Percentiles rank a stretch among this genome's conserved stretches.
These are phyloP conservation scores for Echinops telfairi DNA, from an alignment of 2,113 vertebrate species.

Conservation along the genomic window DNA sequence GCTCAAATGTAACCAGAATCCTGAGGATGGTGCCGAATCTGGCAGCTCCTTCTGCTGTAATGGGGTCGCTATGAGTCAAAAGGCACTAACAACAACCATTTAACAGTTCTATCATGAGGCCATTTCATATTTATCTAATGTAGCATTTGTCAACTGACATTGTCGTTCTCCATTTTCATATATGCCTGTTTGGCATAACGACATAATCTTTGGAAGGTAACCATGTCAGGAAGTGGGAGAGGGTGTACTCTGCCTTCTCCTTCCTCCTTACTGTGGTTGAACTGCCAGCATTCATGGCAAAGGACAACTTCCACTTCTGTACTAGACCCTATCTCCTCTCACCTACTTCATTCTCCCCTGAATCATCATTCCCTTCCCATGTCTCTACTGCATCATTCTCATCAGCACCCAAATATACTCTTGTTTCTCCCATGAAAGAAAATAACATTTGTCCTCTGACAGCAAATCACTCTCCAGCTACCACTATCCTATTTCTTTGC, in stretches of 20 bases:
- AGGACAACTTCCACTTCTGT: background rate
- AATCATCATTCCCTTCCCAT: background rate
- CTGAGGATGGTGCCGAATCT: no score
- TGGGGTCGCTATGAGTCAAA: no score
- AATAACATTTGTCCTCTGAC: slow-evolving; percentile 15
- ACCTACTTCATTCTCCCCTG: background rate
- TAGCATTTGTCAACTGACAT: no score
- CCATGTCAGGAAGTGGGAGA: no score
- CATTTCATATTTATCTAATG: no score
- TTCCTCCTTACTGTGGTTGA: background rate
- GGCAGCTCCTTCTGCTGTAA: no score
- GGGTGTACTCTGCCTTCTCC: background rate
- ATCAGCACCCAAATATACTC: background rate
- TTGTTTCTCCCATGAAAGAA: background rate
- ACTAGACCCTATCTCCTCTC: background rate
- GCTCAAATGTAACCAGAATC: no score
- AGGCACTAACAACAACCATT: no score
- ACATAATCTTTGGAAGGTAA: no score
- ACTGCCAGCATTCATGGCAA: background rate
- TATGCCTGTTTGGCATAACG: no score
- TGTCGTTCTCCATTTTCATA: no score
- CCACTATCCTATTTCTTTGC: background rate
- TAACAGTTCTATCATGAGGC: no score
- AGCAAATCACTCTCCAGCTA: background rate
- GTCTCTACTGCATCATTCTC: background rate